Percentiles rank a stretch among this genome's conserved stretches.
These are phyloP conservation scores for Odontamblyopus lacepedii DNA, from an alignment of 2,797 vertebrate genomes.

Conservation along the genomic window DNA sequence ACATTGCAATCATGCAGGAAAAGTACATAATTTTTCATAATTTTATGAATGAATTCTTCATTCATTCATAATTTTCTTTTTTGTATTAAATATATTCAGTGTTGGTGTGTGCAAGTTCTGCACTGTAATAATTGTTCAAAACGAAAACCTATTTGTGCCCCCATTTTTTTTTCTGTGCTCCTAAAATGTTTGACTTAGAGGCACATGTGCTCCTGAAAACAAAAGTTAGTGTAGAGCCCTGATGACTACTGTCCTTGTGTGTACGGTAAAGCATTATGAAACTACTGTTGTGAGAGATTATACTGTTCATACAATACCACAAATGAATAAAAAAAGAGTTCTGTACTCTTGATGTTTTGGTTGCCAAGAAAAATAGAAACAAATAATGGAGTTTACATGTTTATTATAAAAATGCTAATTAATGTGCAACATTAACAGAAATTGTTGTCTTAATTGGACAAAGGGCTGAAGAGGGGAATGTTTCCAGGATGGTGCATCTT, in stretches of 20 bases:
- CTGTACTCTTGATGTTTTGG: not conserved
- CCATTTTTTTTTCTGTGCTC: no score
- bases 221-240: no score
- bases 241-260: not conserved
- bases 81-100: no score
- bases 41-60: no score
- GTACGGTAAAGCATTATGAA: not conserved
- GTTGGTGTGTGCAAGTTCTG: no score
- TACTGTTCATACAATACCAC: not conserved
- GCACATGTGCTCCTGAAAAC: no score
- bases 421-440: slow-evolving; percentile 54
- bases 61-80: no score
- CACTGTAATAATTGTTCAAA: no score
- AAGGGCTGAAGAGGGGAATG: slow-evolving; percentile 34
- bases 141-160: no score
- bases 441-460: slow-evolving; percentile 26
- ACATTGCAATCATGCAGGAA: no score
- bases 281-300: not conserved
- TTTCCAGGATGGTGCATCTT: slow-evolving; percentile 34
- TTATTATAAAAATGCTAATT: slow-evolving; percentile 66
- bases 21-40: no score
- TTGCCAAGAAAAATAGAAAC: not conserved
- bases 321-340: not conserved
- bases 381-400: slow-evolving; percentile 39
- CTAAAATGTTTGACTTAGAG: no score